Percentiles rank a stretch among this genome's conserved stretches.
Conservation (phyloP, 2,113 vertebrate species). For the Oplegnathus fasciatus region DNA sequence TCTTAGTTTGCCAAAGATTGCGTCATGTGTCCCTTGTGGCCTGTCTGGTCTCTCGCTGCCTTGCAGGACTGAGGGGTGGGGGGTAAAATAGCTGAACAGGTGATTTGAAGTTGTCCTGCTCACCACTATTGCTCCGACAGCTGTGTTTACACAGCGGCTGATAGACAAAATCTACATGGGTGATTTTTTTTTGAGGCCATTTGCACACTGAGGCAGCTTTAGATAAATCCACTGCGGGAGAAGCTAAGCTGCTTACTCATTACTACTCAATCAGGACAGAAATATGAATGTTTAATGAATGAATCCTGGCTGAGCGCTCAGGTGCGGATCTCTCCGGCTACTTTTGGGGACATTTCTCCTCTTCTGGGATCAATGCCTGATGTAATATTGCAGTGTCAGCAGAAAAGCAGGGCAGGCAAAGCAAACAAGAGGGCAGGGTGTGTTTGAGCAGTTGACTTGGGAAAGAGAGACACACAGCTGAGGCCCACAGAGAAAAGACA, state of each 20-base stretch:
- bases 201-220: background rate
- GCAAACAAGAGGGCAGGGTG: slow-evolving; percentile 44
- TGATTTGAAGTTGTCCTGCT: slow-evolving; percentile 65
- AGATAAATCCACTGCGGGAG: background rate
- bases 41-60: slow-evolving; percentile 39
- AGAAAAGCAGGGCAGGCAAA: slow-evolving; percentile 13
- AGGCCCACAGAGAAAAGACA: background rate
- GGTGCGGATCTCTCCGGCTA: background rate
- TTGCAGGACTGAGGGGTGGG: too few relatives aligned
- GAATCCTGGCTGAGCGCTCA: background rate
- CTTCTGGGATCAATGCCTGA: slow-evolving; percentile 53
- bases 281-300: background rate
- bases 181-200: background rate
- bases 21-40: slow-evolving; percentile 67
- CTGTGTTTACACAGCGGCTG: slow-evolving; percentile 77
- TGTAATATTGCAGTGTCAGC: slow-evolving; percentile 56
- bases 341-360: background rate
- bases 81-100: slow-evolving; percentile 52
- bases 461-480: slow-evolving; percentile 34
- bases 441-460: slow-evolving; percentile 59
- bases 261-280: background rate
- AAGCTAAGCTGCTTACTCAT: too few relatives aligned
- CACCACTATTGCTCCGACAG: slow-evolving; percentile 52
- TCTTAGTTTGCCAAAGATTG: slow-evolving; percentile 69
- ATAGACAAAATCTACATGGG: slow-evolving; percentile 37